Evolutionary conservation across 2,888 invertebrate genomes (phyloP).

Genomic region (Phlogophora meticulosa): DNA sequence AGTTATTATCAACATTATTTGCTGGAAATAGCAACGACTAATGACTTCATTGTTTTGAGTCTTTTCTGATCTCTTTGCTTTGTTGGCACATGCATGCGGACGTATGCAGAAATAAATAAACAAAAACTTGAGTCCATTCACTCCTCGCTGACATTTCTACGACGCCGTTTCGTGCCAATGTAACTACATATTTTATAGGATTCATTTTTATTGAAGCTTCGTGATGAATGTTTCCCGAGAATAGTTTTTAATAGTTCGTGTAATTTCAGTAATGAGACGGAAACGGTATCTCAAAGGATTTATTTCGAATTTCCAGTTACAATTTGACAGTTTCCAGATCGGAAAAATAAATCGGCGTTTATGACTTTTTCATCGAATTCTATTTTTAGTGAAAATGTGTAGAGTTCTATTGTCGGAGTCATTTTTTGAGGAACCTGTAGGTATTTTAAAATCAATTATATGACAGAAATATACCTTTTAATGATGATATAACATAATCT

Average conservation of each 20-base stretch:
- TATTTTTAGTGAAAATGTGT: slow-evolving; percentile 3
- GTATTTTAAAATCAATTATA: neutral
- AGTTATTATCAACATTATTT: slow-evolving; percentile 67
- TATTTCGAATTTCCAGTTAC: slow-evolving; percentile 35
- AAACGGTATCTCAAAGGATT: slow-evolving; percentile 38
- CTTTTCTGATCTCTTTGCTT: slow-evolving; percentile 79
- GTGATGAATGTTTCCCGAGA: slow-evolving; percentile 69
- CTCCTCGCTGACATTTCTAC: slow-evolving; percentile 88
- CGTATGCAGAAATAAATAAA: slow-evolving; percentile 86
- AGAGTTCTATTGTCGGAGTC: too few species aligned
- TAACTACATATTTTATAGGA: slow-evolving; percentile 74
- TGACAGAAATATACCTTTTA: neutral
- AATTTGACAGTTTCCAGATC: slow-evolving; percentile 44
- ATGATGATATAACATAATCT: neutral
- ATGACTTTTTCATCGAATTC: slow-evolving; percentile 18
- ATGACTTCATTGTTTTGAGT: slow-evolving; percentile 81
- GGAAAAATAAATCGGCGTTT: slow-evolving; percentile 24
- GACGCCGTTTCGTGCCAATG: slow-evolving; percentile 82
- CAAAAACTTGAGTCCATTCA: slow-evolving; percentile 88
- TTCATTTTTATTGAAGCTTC: slow-evolving; percentile 71
- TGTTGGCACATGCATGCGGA: slow-evolving; percentile 88
- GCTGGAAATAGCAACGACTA: slow-evolving; percentile 76
- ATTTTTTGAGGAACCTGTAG: neutral
- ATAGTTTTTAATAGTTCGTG: slow-evolving; percentile 56
- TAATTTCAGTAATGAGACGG: slow-evolving; percentile 54